Percentiles rank a stretch among this genome's conserved stretches.
Evolutionary conservation across 2,113 vertebrate species (phyloP).

Genomic region (Asarcornis scutulata): DNA sequence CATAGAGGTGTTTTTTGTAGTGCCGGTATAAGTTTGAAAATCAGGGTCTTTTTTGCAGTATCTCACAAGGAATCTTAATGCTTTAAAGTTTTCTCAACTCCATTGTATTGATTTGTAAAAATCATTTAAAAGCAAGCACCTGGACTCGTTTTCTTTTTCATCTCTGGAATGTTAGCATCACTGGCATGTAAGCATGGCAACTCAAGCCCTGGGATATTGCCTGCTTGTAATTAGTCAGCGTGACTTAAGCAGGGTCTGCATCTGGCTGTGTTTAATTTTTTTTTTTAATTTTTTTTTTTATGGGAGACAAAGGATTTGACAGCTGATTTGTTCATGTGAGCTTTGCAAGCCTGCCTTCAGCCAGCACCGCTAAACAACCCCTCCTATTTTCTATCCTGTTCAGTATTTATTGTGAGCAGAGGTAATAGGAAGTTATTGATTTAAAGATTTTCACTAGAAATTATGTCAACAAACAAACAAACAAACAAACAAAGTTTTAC

Average conservation of each 20-base stretch:
- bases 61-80: not conserved
- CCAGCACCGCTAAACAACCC: not conserved
- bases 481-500: not conserved
- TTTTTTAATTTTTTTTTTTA: not conserved
- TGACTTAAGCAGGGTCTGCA: conserved; percentile 10
- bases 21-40: not conserved
- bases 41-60: not conserved
- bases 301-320: not conserved
- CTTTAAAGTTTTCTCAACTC: not conserved
- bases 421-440: not conserved
- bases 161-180: not conserved
- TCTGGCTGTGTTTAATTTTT: not conserved
- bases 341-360: not conserved
- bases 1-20: not conserved
- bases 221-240: not conserved
- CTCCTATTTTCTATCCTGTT: not conserved
- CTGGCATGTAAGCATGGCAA: not conserved
- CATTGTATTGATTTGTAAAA: not conserved
- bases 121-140: not conserved
- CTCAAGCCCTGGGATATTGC: not conserved
- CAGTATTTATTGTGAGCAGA: not conserved
- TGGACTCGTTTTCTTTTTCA: not conserved
- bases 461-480: not conserved
- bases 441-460: not conserved
- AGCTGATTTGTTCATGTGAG: not conserved